Evolutionary conservation across 2,888 invertebrate genomes (phyloP).

Genomic region (Toxonevra muliebris): DNA sequence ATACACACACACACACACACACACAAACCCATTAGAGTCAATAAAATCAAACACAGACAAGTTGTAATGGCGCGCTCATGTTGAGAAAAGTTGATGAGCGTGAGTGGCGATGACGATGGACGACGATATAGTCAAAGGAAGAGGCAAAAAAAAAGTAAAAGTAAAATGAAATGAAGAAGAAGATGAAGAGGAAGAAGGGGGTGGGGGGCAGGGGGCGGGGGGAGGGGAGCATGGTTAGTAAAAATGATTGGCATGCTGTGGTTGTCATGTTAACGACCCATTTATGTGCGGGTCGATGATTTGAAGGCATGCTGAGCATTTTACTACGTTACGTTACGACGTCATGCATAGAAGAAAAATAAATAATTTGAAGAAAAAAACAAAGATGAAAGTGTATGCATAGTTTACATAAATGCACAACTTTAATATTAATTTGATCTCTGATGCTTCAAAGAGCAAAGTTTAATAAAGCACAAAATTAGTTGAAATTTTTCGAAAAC

Average conservation of each 20-base stretch:
- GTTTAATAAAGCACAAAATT: no score
- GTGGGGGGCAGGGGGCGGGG: neutral
- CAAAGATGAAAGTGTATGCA: no score
- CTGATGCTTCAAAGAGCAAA: no score
- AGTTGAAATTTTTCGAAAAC: no score
- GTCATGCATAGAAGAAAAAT: no score
- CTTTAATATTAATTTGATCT: no score
- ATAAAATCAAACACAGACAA: neutral
- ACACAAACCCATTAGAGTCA: neutral
- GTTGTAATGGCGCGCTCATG: neutral
- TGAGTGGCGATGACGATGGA: neutral
- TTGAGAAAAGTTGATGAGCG: neutral
- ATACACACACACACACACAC: neutral
- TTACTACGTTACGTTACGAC: neutral
- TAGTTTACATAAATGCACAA: no score
- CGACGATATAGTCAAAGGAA: no score
- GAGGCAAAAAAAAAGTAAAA: neutral
- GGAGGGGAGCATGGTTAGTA: neutral
- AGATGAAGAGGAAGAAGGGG: neutral
- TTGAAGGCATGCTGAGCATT: neutral
- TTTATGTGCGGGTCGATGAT: neutral
- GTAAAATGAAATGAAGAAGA: neutral
- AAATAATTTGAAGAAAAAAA: no score
- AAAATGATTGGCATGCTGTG: neutral
- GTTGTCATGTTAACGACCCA: neutral